Evolutionary conservation across 1,140 invertebrate genomes (phyloP).

Genomic region (Conus ventricosus): DNA sequence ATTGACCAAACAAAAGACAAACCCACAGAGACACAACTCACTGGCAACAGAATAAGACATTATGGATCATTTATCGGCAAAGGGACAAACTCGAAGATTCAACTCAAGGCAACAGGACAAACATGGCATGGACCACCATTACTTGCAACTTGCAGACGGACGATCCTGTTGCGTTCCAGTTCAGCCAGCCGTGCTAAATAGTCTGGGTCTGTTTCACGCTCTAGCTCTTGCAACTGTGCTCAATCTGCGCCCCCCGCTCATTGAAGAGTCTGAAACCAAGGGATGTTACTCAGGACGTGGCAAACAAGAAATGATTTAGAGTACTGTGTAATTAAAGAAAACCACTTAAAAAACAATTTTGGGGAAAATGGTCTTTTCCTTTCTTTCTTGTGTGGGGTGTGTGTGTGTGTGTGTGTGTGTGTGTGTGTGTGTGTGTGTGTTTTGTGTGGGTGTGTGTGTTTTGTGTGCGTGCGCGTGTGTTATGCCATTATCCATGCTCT

Average conservation of each 20-base stretch:
- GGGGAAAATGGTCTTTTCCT: not conserved
- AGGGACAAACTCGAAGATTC: too few species aligned
- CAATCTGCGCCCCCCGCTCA: conserved; percentile 89
- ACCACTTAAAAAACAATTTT: not conserved
- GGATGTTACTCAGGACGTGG: not conserved
- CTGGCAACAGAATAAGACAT: too few species aligned
- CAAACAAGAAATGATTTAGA: not conserved
- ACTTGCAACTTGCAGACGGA: conserved; percentile 91
- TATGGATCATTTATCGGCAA: too few species aligned
- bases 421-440: too few species aligned
- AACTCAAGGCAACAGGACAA: too few species aligned
- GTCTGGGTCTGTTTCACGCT: conserved; percentile 88
- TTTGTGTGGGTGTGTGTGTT: too few species aligned
- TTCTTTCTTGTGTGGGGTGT: not conserved
- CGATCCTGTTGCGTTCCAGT: conserved; percentile 88
- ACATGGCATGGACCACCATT: not conserved
- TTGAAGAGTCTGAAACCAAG: conserved; percentile 82
- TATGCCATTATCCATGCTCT: too few species aligned
- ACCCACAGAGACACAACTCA: too few species aligned
- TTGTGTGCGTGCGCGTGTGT: too few species aligned
- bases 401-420: too few species aligned
- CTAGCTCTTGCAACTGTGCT: conserved; percentile 88
- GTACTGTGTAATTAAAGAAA: not conserved
- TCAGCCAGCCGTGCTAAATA: conserved; percentile 90
- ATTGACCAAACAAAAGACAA: too few species aligned